Evolutionary conservation across 2,113 vertebrate genomes (phyloP), one percentile per base, ranked within the genome.

Genomic region (Hucho hucho): DNA sequence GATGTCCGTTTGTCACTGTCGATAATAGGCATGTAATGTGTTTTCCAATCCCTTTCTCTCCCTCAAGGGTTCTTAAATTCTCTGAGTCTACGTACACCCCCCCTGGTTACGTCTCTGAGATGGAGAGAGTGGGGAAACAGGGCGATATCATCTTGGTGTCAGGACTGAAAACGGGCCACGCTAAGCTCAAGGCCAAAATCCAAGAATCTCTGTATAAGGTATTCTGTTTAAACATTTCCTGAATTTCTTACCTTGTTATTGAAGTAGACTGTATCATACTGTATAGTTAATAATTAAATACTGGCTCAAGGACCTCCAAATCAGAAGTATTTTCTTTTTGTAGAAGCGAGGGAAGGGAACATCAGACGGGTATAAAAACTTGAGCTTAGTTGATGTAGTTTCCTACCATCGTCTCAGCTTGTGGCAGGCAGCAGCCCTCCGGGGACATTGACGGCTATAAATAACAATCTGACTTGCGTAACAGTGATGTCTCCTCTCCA

Each of bases 81-180:
- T 93, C 94, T 1, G 97, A 99, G 89, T 99, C 97, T 1, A 95
- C 95, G 0, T 99, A 98, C 69, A 97, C 88, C 0, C 96, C 97
- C 1, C 96, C 96, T 22, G 82, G 85, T 4, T 96, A 99, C 85
- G 98, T 99, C 89, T 93, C 92, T 0, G 96, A 98, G 85, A 98
- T 99, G 97, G 97, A 99, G 87, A 95, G 95, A 78, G 93, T 93
- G 25, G 95, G 95, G 65, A 97, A 96, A 87, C 97, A 99, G 78
- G 93, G 93, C 0, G 91, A 94, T 66, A 90, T 92, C 68, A 93
- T 94, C 84, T 83, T 94, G 81, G 93, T 93, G 63, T 94, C 93
- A 4, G 93, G 93, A 68, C 85, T 93, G 80, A 94, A 94, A 95
- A 94, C 93, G 0, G 93, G 93, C 77, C 92, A 94, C n/a, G 87